phyloP scores from a whole-genome alignment of 1,140 invertebrate species.

The Macrosteles quadrilineatus region DNA sequence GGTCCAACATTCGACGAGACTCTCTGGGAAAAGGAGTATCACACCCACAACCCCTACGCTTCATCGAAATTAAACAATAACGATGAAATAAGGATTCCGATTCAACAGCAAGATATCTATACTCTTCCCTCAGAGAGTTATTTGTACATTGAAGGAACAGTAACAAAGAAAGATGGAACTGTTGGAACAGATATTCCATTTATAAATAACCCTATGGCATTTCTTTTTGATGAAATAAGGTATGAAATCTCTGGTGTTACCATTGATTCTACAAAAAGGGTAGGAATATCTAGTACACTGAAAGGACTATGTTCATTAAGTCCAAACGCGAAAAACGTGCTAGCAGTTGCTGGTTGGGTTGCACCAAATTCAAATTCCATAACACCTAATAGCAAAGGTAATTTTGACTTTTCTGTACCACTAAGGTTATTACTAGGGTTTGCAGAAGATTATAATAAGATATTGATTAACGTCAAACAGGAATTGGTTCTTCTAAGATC shows the following conservation, averaged over 20 bases:
- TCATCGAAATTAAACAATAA: no score
- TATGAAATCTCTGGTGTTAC: slow-evolving; percentile 52
- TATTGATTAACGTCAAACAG: no score
- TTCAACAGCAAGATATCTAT: slow-evolving; percentile 49
- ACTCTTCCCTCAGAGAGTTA: slow-evolving; percentile 46
- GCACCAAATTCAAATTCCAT: background rate
- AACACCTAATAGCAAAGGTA: background rate
- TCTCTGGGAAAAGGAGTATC: no score
- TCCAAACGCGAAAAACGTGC: slow-evolving; percentile 35
- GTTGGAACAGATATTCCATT: background rate
- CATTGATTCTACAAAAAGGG: slow-evolving; percentile 50
- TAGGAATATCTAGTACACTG: slow-evolving; percentile 49
- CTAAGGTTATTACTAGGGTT: slow-evolving; percentile 46
- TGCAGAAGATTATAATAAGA: no score
- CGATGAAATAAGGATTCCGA: no score
- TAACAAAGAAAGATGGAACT: slow-evolving; percentile 17
- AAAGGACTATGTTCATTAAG: slow-evolving; percentile 47
- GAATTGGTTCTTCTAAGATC: no score
- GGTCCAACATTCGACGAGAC: no score
- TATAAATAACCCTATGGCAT: slow-evolving; percentile 36
- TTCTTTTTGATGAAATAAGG: slow-evolving; percentile 52
- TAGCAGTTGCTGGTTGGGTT: slow-evolving; percentile 45
- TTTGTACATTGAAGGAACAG: no score
- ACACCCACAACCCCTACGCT: no score
- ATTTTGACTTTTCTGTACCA: slow-evolving; percentile 49